Conservation (phyloP, 2,113 vertebrate species). For the Cyanistes caeruleus region DNA sequence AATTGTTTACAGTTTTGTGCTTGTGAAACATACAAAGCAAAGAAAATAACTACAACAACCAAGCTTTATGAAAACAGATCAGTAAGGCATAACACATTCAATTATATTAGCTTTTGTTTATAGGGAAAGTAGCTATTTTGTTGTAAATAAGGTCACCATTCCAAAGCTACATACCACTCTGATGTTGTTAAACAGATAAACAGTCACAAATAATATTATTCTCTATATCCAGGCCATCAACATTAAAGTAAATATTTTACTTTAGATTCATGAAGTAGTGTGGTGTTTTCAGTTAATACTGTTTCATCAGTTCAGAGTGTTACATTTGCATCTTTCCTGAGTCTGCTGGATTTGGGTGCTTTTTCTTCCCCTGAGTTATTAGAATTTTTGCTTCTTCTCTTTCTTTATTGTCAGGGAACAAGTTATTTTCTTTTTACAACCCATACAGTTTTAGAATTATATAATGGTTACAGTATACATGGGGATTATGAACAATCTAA, state of each 20-base stretch:
- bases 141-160: constrained; percentile 31
- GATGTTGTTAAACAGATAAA: constrained; percentile 36
- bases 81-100: constrained; percentile 37
- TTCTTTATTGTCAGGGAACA: neutral
- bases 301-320: constrained; percentile 19
- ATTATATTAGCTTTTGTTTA: constrained; percentile 53
- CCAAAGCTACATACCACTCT: neutral
- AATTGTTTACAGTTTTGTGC: constrained; percentile 43
- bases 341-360: neutral
- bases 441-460: constrained; percentile 44
- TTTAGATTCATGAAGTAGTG: neutral
- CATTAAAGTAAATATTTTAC: constrained; percentile 35
- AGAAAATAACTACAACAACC: constrained; percentile 46
- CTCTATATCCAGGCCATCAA: neutral
- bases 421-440: neutral
- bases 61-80: constrained; percentile 63
- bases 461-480: constrained; percentile 6
- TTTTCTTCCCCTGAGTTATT: neutral
- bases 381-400: neutral
- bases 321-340: constrained; percentile 37
- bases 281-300: constrained; percentile 22
- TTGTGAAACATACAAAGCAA: constrained; percentile 50
- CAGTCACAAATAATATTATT: constrained; percentile 32
- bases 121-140: constrained; percentile 53
- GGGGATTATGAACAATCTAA: constrained; percentile 16